phyloP scores from a whole-genome alignment of 2,888 invertebrate genomes.

The Ichneumoninae sp. region DNA sequence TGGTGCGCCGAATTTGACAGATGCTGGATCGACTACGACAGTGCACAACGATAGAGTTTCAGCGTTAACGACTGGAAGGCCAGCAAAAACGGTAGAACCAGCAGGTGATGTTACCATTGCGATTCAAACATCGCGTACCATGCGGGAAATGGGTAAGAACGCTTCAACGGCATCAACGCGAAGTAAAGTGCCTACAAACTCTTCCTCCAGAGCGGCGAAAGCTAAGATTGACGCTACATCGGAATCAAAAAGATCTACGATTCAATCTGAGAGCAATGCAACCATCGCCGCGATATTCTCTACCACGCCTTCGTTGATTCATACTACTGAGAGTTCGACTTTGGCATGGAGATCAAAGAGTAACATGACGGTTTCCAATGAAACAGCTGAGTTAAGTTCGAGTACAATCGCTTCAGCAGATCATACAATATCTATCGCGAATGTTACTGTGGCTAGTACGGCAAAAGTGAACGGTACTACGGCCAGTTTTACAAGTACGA shows the following conservation, averaged over 20 bases:
- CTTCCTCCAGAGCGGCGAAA: background rate
- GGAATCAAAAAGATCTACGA: background rate
- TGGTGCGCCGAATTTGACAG: background rate
- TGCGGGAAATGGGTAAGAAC: background rate
- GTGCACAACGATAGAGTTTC: too few species aligned
- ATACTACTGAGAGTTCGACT: too few species aligned
- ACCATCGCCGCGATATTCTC: background rate
- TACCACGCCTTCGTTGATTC: too few species aligned
- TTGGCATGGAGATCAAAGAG: constrained; percentile 11
- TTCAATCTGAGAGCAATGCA: background rate
- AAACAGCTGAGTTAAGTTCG: background rate
- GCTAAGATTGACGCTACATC: background rate
- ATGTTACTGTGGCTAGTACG: background rate
- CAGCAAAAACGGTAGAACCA: too few species aligned
- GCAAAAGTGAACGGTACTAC: too few species aligned
- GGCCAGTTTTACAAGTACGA: background rate
- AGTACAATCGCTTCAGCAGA: background rate
- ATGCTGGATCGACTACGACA: background rate
- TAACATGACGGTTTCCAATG: background rate
- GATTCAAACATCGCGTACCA: background rate
- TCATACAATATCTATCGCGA: background rate
- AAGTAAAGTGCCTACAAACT: background rate
- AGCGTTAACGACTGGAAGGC: too few species aligned
- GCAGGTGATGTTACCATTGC: too few species aligned
- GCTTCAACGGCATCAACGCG: background rate